Evolutionary conservation across 1,140 invertebrate genomes (phyloP).

Genomic region (Cherax quadricarinatus): DNA sequence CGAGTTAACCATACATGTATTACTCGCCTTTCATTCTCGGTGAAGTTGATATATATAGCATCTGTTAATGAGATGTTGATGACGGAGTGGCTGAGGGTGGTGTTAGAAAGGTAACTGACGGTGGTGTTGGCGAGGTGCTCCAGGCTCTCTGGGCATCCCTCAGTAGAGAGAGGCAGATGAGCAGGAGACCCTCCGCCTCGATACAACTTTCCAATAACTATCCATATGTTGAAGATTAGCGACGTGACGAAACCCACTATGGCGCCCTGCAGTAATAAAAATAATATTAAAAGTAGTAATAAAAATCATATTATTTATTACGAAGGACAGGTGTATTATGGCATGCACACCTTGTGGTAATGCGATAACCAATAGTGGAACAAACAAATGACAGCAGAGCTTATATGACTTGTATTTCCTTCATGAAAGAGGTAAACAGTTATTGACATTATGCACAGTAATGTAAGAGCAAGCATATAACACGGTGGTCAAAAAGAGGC

Average conservation of each 20-base stretch:
- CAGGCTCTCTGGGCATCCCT: background rate
- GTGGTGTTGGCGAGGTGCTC: background rate
- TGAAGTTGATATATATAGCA: background rate
- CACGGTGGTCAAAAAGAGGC: background rate
- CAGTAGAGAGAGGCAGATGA: background rate
- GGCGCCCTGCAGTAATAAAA: background rate
- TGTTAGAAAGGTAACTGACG: background rate
- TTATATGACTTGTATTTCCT: too few species aligned
- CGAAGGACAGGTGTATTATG: background rate
- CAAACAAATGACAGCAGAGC: too few species aligned
- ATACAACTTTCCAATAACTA: background rate
- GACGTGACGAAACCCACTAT: background rate
- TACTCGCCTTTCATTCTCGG: background rate
- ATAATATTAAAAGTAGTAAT: background rate
- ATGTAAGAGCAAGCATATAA: background rate
- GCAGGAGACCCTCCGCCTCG: background rate
- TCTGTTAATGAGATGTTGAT: background rate
- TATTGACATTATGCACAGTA: too few species aligned
- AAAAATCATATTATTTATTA: too few species aligned
- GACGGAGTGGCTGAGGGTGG: background rate
- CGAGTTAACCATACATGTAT: too few species aligned
- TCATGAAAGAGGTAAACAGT: too few species aligned
- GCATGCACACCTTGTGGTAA: too few species aligned
- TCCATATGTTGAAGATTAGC: background rate
- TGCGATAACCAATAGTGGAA: too few species aligned